Evolutionary conservation across 2,888 invertebrate species (phyloP), one percentile per base, ranked within the genome.

Genomic region (Athalia cordata): DNA sequence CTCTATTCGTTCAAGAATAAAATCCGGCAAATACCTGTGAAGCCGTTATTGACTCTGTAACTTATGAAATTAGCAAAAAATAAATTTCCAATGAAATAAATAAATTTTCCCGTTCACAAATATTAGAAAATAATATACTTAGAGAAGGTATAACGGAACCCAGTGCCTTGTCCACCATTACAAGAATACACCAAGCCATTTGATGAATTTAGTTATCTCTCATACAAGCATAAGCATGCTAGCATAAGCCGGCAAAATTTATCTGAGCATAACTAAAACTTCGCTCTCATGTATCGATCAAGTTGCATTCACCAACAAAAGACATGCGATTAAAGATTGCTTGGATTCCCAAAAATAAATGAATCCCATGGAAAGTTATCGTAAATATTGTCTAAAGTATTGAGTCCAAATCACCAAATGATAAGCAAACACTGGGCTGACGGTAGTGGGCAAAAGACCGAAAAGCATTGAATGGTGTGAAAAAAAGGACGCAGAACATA

Each of bases 321-420:
- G 52, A 59, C 72, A 72, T 72, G 72, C 72, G 15, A 6, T 47
- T 8, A 45, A 13, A 67, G 57, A 52, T 59, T 45, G 13, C 70
- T 59, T 67, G 7, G 55, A 57, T 72, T 45, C 6, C 7, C 47
- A 72, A 47, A 55, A 55, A 55, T 55, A 43, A 11, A 55, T 55
- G 55, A 68, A 55, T 49, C n/a, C 0, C n/a, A 49, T 11, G 65
- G 49, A 47, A 3, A 47, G 65, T 65, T 47, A 43, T 52, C 13
- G 11, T 8, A n/a, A 68, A 68, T 50, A 29, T 29, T 29, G 29
- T 29, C 1, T 29, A 1, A 29, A 29, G 29, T 29, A 29, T 2
- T 29, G 29, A 29, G 29, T 29, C 29, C 29, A 29, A 29, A 29
- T 29, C 29, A 29, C 29, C 29, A 29, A 29, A 29, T 29, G 29